Base-by-base conservation (phyloP, 2,113 vertebrate species). In the Monopterus albus region DNA sequence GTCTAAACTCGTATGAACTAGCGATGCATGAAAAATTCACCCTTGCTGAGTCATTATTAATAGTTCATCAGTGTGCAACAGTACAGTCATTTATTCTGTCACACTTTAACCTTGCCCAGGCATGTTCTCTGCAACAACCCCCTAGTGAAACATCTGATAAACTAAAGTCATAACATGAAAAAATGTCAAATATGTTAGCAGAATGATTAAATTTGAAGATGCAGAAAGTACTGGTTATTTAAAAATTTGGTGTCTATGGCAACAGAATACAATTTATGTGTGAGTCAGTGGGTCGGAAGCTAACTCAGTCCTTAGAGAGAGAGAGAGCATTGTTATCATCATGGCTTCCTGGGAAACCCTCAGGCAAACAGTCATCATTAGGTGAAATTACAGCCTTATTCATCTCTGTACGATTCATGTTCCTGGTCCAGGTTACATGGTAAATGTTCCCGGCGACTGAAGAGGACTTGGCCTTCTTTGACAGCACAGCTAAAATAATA, bases 271-370 rank as follows among this genome's bases (percentile, higher is more conserved):
- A 73, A 70, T 71, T 57, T 61, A 5, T 71, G 62, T 43, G 60
- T 81, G 77, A 81, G 70, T 83, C 81, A 81, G 28, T 53, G 38
- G 45, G 29, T 77, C 55, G 67, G 51, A 58, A 59, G 45, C 33
- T 2, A 55, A 72, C 62, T 51, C 35, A 23, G 61, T 63, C 71
- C 51, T 55, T 3, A 15, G 70, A 74, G 51, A 55, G 38, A 49
- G 36, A 7, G 43, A 55, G n/a, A n/a, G n/a, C n/a, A 43, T 73
- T 23, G 58, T 76, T 13, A 45, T 55, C 58, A 39, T 72, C 63
- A 53, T 39, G 36, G 20, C 52, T 52, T 56, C 61, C 20, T 56
- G 23, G 42, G 13, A 17, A 38, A 53, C 40, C 52, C 46, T 53
- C 65, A 51, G 14, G 51, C 40, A 72, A 57, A 67, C 59, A 78